Percentiles rank a stretch among this genome's conserved stretches.
Conservation (phyloP, 2,113 vertebrate species). For the Sitta europaea region DNA sequence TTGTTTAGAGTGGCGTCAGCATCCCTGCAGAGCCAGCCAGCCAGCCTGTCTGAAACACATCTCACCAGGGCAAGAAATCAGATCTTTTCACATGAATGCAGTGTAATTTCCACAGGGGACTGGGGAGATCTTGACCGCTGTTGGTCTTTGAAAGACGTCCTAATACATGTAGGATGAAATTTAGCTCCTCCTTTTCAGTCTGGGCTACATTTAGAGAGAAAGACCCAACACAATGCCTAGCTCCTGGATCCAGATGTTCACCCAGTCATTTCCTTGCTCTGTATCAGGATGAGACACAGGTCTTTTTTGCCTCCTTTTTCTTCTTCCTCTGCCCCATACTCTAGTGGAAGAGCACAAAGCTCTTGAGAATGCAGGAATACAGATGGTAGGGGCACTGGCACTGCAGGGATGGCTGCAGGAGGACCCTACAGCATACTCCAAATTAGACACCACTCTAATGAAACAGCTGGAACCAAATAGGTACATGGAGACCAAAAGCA, state of each 20-base stretch:
- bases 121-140: rapidly evolving
- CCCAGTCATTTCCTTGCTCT: background rate
- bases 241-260: background rate
- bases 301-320: background rate
- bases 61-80: background rate
- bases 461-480: background rate
- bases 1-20: background rate
- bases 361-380: background rate
- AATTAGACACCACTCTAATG: background rate
- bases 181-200: background rate
- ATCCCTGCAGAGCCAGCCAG: background rate
- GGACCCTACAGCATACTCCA: background rate
- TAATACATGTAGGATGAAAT: background rate
- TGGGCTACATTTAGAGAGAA: background rate
- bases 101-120: background rate
- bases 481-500: background rate
- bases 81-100: background rate
- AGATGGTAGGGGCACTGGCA: background rate
- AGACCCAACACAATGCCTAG: background rate
- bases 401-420: background rate
- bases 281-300: background rate
- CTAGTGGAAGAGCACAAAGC: background rate
- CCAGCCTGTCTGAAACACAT: background rate
- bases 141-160: background rate
- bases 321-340: background rate